phyloP scores from a whole-genome alignment of 2,888 invertebrate genomes.

The Doris montereyensis region DNA sequence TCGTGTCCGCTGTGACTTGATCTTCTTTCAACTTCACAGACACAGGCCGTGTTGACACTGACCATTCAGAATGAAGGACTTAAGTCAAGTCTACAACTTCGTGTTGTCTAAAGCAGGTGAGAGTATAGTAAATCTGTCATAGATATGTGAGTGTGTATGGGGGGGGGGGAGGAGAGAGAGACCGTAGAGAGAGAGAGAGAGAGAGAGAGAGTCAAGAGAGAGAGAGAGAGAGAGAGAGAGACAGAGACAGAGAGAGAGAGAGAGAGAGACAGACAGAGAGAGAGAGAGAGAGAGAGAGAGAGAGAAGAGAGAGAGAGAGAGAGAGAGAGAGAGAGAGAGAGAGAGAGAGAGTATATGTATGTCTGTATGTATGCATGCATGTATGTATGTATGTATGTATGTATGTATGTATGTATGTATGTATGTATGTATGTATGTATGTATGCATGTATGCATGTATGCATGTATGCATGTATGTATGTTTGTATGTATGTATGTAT shows the following conservation, averaged over 20 bases:
- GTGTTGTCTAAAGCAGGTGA: no score
- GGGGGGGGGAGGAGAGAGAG: no score
- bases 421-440: background rate
- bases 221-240: no score
- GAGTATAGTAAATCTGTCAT: no score
- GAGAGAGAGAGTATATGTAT: background rate
- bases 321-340: background rate
- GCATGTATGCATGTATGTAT: background rate
- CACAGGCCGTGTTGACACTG: no score
- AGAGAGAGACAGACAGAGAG: background rate
- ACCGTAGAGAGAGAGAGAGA: no score
- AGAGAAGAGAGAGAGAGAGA: background rate
- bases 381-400: background rate
- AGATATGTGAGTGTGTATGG: no score
- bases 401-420: background rate
- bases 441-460: background rate
- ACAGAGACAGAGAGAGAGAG: background rate
- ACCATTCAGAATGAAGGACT: no score
- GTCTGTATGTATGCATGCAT: background rate
- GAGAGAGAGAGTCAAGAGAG: no score
- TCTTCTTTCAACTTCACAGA: no score
- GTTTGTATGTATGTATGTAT: constrained; percentile 5
- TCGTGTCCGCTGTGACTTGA: no score
- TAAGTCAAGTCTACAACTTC: no score
- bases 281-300: background rate